Evolutionary conservation across 2,888 invertebrate species (phyloP), one percentile per base, ranked within the genome.

Genomic region (Microctonus aethiopoides): DNA sequence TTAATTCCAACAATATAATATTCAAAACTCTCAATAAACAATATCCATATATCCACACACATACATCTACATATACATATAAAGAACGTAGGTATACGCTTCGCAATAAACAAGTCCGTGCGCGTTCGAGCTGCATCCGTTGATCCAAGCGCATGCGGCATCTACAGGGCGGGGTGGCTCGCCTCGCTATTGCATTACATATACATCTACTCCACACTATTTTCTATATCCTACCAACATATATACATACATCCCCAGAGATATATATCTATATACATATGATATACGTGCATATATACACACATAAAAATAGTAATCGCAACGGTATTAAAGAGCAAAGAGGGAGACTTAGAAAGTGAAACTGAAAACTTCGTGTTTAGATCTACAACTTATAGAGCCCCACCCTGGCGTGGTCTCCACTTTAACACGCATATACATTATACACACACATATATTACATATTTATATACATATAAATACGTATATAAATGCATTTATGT

Each of bases 261-360:
- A 34, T 32, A 63, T 22, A 52, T 9, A 66, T 24, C 16, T 13
- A 51, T 59, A 59, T 36, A 67, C 29, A 36, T 13, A n/a, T n/a
- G n/a, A n/a, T n/a, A n/a, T n/a, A 52, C 54, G 39, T 13, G 16
- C 16, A 13, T 16, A 57, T 20, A 16, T 16, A 32, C 20, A 57
- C 13, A n/a, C 20, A 57, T 10, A 57, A 16, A 10, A 32, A 57
- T 32, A 29, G 34, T n/a, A 39, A 26, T 39, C 59, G 64, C 26
- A 64, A 73, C 66, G 71, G 72, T 67, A 71, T 72, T 54, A 68
- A 67, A 70, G 65, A 67, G 73, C 68, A 63, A 74, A 74, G 78
- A 75, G 76, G 77, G 77, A 75, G 81, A 80, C 83, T 85, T 85
- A 85, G 86, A 85, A 86, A 86, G 86, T 86, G 86, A 86, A 86